These are phyloP conservation scores for Tyria jacobaeae DNA, from an alignment of 2,888 invertebrate species.

Conservation along the genomic window DNA sequence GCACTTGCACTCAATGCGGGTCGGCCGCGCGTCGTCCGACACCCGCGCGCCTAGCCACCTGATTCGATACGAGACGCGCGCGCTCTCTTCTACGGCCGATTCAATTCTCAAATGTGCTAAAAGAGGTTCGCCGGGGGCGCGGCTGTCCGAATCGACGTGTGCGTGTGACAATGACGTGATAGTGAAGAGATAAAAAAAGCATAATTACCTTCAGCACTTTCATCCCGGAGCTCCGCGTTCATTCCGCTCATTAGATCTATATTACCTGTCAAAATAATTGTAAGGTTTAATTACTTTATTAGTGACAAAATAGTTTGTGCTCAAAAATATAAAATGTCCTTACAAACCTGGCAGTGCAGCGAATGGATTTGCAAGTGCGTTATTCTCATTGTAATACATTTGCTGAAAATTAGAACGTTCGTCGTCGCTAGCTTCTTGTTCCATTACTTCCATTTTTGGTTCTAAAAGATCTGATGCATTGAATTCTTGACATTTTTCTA, in stretches of 20 bases:
- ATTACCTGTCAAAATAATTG: constrained; percentile 67
- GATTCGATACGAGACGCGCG: constrained; percentile 64
- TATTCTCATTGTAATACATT: constrained; percentile 79
- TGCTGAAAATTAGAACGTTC: constrained; percentile 83
- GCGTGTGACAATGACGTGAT: constrained; percentile 81
- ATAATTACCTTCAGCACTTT: constrained; percentile 82
- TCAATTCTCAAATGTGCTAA: constrained; percentile 48
- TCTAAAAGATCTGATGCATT: constrained; percentile 83
- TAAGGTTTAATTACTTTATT: too few species aligned
- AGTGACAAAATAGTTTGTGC: constrained; percentile 6
- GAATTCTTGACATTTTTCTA: constrained; percentile 79
- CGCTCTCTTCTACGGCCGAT: constrained; percentile 70
- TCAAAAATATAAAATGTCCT: constrained; percentile 8
- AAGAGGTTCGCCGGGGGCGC: constrained; percentile 85
- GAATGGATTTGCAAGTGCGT: constrained; percentile 81
- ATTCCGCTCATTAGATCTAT: constrained; percentile 82
- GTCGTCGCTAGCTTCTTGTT: constrained; percentile 90
- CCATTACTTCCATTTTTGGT: constrained; percentile 91
- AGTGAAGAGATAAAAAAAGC: constrained; percentile 55
- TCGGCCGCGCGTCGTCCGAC: constrained; percentile 70
- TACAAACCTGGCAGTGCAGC: constrained; percentile 77
- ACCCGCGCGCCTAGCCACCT: constrained; percentile 83
- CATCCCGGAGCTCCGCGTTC: constrained; percentile 78
- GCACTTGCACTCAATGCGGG: constrained; percentile 53
- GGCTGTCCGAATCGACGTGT: constrained; percentile 85